These are phyloP conservation scores for Perca fluviatilis DNA, from an alignment of 2,113 vertebrate genomes.

Conservation along the genomic window DNA sequence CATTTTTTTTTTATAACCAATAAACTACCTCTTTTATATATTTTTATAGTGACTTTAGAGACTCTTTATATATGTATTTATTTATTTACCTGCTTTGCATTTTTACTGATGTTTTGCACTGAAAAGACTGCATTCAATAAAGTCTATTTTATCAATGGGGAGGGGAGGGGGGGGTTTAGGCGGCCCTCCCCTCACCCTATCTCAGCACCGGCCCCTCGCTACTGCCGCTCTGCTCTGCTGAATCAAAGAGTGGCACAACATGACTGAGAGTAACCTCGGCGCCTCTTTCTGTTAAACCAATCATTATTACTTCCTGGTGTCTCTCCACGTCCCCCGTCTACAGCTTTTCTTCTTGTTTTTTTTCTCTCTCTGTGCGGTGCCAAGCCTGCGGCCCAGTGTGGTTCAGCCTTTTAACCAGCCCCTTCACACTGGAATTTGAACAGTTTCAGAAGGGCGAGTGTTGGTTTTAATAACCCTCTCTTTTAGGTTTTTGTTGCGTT, in stretches of 20 bases:
- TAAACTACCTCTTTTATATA: too few species aligned
- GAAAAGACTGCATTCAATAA: too few species aligned
- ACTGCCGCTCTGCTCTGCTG: slow-evolving; percentile 34
- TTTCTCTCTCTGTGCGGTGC: slow-evolving; percentile 27
- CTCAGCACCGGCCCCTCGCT: slow-evolving; percentile 42
- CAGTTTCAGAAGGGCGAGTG: slow-evolving; percentile 7
- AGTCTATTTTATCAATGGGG: too few species aligned
- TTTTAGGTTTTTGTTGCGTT: background rate
- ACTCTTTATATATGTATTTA: too few species aligned
- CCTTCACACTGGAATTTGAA: slow-evolving; percentile 19
- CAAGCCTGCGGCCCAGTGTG: slow-evolving; percentile 50
- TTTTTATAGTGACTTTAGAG: too few species aligned
- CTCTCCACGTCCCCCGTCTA: slow-evolving; percentile 19
- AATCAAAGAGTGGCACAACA: slow-evolving; percentile 40
- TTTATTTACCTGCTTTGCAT: too few species aligned
- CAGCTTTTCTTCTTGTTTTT: slow-evolving; percentile 48
- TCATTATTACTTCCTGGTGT: slow-evolving; percentile 70
- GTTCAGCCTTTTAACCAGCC: slow-evolving; percentile 33
- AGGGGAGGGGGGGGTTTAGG: background rate
- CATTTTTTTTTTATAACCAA: too few species aligned
- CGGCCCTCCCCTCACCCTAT: slow-evolving; percentile 70
- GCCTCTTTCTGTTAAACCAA: slow-evolving; percentile 68
- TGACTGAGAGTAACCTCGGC: slow-evolving; percentile 76
- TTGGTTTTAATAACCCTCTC: background rate
- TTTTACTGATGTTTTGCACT: too few species aligned